These are phyloP conservation scores for Squalus acanthias DNA, from an alignment of 2,797 vertebrate genomes.

Conservation along the genomic window DNA sequence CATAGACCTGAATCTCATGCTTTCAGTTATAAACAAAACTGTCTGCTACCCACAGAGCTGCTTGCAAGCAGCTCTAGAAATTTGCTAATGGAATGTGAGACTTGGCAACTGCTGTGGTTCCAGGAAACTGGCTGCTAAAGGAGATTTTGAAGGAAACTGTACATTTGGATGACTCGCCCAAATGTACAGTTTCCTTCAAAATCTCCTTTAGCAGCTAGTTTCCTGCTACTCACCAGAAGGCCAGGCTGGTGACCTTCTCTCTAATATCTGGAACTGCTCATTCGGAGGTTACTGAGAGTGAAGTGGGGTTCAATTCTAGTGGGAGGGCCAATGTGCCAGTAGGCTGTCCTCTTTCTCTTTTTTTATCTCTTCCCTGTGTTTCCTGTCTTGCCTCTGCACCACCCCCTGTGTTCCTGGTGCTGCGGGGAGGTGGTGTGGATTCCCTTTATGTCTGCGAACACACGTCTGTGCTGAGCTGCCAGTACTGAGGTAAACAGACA, in stretches of 20 bases:
- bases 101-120: constrained; percentile 15
- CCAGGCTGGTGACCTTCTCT: no score
- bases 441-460: not conserved
- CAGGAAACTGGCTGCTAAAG: not conserved
- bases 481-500: not conserved
- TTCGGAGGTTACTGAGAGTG: no score
- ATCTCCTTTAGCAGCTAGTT: not conserved
- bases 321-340: no score
- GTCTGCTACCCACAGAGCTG: not conserved
- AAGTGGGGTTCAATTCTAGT: no score
- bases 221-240: not conserved
- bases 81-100: constrained; percentile 11
- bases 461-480: not conserved
- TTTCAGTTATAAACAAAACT: constrained; percentile 7
- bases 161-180: not conserved
- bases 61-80: not conserved
- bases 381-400: no score
- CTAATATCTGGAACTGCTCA: no score
- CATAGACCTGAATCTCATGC: not conserved
- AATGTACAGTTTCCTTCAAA: not conserved
- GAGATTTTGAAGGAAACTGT: not conserved
- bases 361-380: no score
- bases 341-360: no score
- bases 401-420: no score
- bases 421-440: not conserved